Evolutionary conservation across 1,140 invertebrate genomes (phyloP).

Genomic region (Dolichoris vasculosae): DNA sequence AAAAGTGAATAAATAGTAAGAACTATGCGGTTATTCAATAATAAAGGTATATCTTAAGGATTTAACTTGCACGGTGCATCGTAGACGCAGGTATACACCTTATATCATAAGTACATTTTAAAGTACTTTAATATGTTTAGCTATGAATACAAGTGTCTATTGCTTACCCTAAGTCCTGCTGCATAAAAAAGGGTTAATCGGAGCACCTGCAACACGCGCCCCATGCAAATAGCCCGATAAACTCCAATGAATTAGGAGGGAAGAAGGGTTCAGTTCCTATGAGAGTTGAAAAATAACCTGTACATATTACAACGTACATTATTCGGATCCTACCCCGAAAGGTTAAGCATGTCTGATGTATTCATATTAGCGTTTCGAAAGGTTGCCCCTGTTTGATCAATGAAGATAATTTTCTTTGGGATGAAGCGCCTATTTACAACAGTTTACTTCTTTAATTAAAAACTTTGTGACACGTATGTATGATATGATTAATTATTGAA

Average conservation of each 20-base stretch:
- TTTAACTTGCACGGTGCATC: neutral
- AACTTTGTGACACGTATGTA: neutral
- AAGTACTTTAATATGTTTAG: conserved; percentile 44
- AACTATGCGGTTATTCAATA: neutral
- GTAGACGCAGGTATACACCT: neutral
- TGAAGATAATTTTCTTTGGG: conserved; percentile 26
- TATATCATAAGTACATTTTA: conserved; percentile 3
- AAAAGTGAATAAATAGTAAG: neutral
- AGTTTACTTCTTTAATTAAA: neutral
- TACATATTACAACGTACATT: conserved; percentile 28
- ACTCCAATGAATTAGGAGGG: neutral
- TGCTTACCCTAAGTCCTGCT: neutral
- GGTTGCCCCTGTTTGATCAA: conserved; percentile 22
- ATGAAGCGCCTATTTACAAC: neutral
- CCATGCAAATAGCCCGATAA: conserved; percentile 42
- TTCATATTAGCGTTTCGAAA: conserved; percentile 69
- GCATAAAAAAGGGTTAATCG: conserved; percentile 35
- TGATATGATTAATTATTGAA: conserved; percentile 33
- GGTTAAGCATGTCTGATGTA: conserved; percentile 56
- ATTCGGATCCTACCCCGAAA: neutral
- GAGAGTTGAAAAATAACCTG: conserved; percentile 52
- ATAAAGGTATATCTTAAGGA: neutral
- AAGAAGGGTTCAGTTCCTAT: conserved; percentile 58
- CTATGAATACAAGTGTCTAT: neutral
- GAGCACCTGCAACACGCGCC: conserved; percentile 33